phyloP scores from a whole-genome alignment of 2,797 vertebrate genomes.

The Bradypodion ventrale region DNA sequence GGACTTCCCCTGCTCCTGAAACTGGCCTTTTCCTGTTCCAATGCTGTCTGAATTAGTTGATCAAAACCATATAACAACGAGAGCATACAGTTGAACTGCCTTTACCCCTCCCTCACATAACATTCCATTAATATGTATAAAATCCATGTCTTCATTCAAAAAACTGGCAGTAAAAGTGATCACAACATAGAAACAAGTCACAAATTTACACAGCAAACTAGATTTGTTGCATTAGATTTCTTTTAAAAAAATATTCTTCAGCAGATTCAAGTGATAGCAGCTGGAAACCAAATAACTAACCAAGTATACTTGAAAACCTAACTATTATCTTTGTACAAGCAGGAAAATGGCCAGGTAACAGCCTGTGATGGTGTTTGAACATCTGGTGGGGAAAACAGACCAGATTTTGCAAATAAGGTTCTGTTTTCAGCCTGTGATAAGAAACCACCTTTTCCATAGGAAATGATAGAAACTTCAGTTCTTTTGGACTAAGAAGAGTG shows the following conservation, averaged over 20 bases:
- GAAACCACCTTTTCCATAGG: slow-evolving; percentile 77
- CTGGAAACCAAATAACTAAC: slow-evolving; percentile 68
- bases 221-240: slow-evolving; percentile 65
- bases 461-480: slow-evolving; percentile 76
- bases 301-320: slow-evolving; percentile 56
- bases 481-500: slow-evolving; percentile 55
- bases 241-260: slow-evolving; percentile 72
- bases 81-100: slow-evolving; percentile 62
- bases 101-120: slow-evolving; percentile 62
- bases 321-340: slow-evolving; percentile 64
- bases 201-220: slow-evolving; percentile 73
- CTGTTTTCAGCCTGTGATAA: slow-evolving; percentile 44
- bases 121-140: slow-evolving; percentile 76
- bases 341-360: slow-evolving; percentile 67
- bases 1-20: slow-evolving; percentile 56
- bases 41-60: slow-evolving; percentile 28
- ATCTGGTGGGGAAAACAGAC: slow-evolving; percentile 56
- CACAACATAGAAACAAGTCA: slow-evolving; percentile 76
- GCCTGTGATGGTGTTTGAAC: slow-evolving; percentile 63
- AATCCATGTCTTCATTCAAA: slow-evolving; percentile 78
- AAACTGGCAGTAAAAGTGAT: slow-evolving; percentile 79
- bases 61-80: slow-evolving; percentile 39
- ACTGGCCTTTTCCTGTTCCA: slow-evolving; percentile 57
- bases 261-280: slow-evolving; percentile 71
- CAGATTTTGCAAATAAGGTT: slow-evolving; percentile 41